Evolutionary conservation across 2,888 invertebrate genomes (phyloP), one percentile per base, ranked within the genome.

Genomic region (Mylabris sibirica): DNA sequence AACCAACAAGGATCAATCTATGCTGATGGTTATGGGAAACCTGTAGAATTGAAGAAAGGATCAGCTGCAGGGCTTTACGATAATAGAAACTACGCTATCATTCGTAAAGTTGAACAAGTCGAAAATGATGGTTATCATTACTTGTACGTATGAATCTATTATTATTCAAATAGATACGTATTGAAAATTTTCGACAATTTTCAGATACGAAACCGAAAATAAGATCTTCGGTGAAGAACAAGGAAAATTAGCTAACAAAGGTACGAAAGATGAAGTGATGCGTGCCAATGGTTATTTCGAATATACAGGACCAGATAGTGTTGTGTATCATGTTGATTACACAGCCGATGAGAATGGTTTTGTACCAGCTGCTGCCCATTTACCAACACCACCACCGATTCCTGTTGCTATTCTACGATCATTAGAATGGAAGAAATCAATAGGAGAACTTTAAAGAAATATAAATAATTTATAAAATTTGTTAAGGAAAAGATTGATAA

Each of bases 241-340:
- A 75, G 90, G 90, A 12, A 83, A 84, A 41, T 87, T 89, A 30
- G 77, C 66, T 82, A 85, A 86, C 78, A 82, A 87, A 60, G 89
- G 77, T 6, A 75, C 75, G 65, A 86, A 87, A 17, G 87, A 87
- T 1, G 89, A 89, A 69, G 90, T 89, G 0, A 88, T 92, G 63
- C 87, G 87, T 65, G 89, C 90, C 0, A 86, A 84, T 60, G 92
- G 92, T 0, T 91, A 89, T 80, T 92, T 88, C 80, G 89, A 90
- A 73, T 92, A 91, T 79, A 77, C 78, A 2, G 91, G 90, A 1
- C 89, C 89, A 62, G 88, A 90, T 76, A 89, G 88, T 61, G 78
- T 85, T 1, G 86, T 86, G 49, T 89, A 89, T 80, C 85, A 87
- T 71, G 88, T 90, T 2, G 88, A 88, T 75, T 90, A 90, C 77